These are phyloP conservation scores for Matsumurasca onukii DNA, from an alignment of 1,140 invertebrate species.

Conservation along the genomic window DNA sequence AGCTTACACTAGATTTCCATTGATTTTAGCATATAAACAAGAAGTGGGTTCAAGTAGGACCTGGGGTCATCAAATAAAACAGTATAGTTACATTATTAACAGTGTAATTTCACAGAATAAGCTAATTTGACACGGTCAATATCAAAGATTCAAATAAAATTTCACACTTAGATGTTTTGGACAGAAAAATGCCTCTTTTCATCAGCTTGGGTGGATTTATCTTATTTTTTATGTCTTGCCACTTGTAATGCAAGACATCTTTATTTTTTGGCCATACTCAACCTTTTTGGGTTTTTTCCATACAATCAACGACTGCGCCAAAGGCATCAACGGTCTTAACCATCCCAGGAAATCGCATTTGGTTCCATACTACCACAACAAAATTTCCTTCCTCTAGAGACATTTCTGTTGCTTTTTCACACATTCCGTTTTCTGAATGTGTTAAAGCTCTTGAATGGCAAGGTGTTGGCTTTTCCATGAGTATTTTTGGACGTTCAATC, in stretches of 20 bases:
- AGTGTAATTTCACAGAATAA: background rate
- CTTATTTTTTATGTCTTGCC: constrained; percentile 17
- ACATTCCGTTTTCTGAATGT: background rate
- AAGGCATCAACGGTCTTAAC: background rate
- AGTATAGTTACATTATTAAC: background rate
- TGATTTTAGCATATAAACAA: background rate
- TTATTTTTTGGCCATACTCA: constrained; percentile 31
- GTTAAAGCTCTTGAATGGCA: background rate
- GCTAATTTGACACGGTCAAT: background rate
- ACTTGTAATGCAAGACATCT: constrained; percentile 27
- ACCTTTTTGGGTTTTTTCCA: constrained; percentile 27
- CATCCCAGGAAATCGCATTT: constrained; percentile 16
- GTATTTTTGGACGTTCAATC: background rate
- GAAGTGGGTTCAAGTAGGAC: background rate
- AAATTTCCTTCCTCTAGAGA: constrained; percentile 20
- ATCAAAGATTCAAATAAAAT: background rate
- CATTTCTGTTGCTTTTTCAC: background rate
- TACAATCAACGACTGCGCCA: constrained; percentile 24
- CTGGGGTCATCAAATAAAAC: background rate
- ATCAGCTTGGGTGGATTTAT: constrained; percentile 25
- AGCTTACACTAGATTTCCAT: background rate
- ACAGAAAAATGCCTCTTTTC: constrained; percentile 11
- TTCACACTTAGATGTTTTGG: background rate
- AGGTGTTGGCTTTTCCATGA: background rate
- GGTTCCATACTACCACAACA: constrained; percentile 13